A percentile compares a stretch with the other conserved stretches of the same genome.
phyloP scores from a whole-genome alignment of 2,888 invertebrate genomes.

The Glaucopsyche alexis region DNA sequence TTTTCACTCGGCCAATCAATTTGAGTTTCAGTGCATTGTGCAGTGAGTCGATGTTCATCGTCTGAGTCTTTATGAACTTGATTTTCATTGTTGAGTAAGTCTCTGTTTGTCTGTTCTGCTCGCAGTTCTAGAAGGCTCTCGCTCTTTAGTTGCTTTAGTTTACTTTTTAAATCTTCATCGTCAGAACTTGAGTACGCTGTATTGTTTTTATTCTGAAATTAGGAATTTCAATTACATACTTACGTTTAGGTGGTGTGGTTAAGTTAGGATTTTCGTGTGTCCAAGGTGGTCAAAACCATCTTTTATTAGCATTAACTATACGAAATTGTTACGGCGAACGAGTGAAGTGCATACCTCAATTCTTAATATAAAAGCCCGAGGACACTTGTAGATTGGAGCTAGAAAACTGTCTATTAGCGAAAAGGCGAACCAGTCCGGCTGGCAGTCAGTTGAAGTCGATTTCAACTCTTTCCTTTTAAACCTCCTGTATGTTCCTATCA shows the following conservation, averaged over 20 bases:
- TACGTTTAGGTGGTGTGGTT: not conserved
- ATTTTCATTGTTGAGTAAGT: not conserved
- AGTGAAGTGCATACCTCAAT: not conserved
- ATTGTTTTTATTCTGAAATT: constrained; percentile 11
- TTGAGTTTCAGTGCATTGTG: not conserved
- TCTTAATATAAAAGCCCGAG: not conserved
- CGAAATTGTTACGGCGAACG: no score
- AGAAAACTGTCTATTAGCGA: constrained; percentile 14
- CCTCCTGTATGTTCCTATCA: constrained; percentile 15
- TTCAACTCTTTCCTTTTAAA: not conserved
- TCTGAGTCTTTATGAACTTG: not conserved
- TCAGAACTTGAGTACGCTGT: not conserved
- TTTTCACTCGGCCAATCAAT: constrained; percentile 20
- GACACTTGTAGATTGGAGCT: constrained; percentile 3
- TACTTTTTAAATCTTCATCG: not conserved
- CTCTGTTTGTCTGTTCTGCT: not conserved
- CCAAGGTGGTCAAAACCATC: no score
- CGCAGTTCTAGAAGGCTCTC: not conserved
- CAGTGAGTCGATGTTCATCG: not conserved
- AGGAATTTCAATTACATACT: not conserved
- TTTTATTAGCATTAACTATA: no score
- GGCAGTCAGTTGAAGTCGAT: not conserved
- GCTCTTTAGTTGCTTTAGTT: not conserved
- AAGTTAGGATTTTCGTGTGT: not conserved
- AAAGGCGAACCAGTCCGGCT: constrained; percentile 16